Evolutionary conservation across 2,888 invertebrate genomes (phyloP), one percentile per base, ranked within the genome.

Genomic region (Hirtodrosophila duncani): DNA sequence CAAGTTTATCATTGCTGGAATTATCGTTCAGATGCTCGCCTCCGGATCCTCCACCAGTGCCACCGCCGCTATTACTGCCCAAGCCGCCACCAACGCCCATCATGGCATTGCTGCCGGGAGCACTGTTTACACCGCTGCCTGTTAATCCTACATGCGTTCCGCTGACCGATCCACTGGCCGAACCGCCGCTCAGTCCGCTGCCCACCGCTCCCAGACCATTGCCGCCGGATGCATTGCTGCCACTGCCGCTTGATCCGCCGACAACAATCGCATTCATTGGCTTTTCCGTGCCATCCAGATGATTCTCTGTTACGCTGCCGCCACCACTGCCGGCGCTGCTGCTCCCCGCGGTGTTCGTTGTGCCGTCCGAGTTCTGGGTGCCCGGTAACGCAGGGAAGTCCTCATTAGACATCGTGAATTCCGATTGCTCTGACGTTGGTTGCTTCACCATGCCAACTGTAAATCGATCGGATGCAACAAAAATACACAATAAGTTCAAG

Each of bases 321-420:
- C 60, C 50, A 3, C 53, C 51, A 4, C 78, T 65, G 37, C 81
- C 45, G 24, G 52, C 57, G 21, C 58, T 61, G 50, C 63, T 16
- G 45, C 51, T 63, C 33, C 74, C 67, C 59, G 83, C 83, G 57
- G 83, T 75, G 63, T 84, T 84, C 79, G 85, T 84, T 81, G 85
- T 83, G 48, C 91, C 91, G 72, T 91, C 91, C 74, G 91, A 89
- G 79, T 89, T 91, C 79, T 94, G 93, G 69, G 95, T 95, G 81
- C 99, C 99, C 67, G 99, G 99, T 85, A 99, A 89, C 86, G 99
- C 99, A 79, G 99, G 99, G 88, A 99, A 99, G 89, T 99, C 99
- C 89, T 99, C 99, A 81, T 94, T 96, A 83, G 98, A 98, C 93
- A 99, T 99, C 84, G 96, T 95, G 89, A 97, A 97, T 89, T 97